Conservation (phyloP, 1,140 invertebrate species). For the Brachionus koreanus region DNA sequence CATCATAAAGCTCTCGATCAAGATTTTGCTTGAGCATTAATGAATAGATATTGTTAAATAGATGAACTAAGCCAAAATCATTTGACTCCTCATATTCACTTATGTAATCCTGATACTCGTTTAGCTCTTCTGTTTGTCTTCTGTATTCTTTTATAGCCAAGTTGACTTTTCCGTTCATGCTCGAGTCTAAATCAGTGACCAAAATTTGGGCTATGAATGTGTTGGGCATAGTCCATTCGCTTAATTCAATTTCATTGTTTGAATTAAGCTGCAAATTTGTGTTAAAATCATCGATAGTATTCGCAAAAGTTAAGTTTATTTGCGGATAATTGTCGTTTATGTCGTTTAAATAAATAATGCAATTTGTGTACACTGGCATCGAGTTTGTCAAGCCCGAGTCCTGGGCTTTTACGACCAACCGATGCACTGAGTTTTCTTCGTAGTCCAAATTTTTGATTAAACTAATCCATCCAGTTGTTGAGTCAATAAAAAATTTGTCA, state of each 20-base stretch:
- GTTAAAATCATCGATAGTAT: conserved; percentile 23
- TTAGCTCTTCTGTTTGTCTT: not conserved
- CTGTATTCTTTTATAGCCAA: conserved; percentile 24
- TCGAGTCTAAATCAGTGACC: conserved; percentile 12
- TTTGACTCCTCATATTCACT: not conserved
- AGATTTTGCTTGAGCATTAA: conserved; percentile 23
- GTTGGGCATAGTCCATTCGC: conserved; percentile 38
- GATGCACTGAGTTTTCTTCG: not conserved
- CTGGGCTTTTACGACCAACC: conserved; percentile 28
- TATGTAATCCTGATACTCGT: not conserved
- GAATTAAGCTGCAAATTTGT: not conserved
- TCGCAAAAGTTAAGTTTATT: conserved; percentile 20
- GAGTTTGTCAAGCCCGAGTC: conserved; percentile 33
- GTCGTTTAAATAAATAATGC: conserved; percentile 40
- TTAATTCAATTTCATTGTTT: conserved; percentile 38
- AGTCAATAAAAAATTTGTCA: conserved; percentile 26
- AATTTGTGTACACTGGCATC: conserved; percentile 40
- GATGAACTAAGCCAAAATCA: conserved; percentile 18
- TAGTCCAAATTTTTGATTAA: not conserved
- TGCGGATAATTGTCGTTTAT: conserved; percentile 9
- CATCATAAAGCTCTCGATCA: conserved; percentile 21
- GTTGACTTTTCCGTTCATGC: conserved; percentile 23
- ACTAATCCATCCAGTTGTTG: conserved; percentile 19
- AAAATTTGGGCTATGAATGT: conserved; percentile 38
- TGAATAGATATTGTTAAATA: conserved; percentile 41